A percentile compares a stretch with the other conserved stretches of the same genome.
phyloP scores from a whole-genome alignment of 2,113 vertebrate genomes.

The Eptatretus burgeri region DNA sequence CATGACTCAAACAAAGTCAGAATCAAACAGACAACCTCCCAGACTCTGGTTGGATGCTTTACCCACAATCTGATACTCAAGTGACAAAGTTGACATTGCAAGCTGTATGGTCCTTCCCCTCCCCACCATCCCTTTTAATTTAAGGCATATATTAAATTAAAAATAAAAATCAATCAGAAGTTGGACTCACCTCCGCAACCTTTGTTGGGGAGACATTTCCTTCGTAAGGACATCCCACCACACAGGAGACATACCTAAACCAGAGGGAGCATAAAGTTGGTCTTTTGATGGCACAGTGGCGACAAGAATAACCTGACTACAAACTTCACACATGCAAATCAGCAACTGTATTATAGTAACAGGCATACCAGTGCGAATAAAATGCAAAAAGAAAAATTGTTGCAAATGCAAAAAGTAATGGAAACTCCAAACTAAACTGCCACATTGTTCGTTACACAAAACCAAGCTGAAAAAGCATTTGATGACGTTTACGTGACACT shows the following conservation, averaged over 20 bases:
- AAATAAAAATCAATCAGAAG: background rate
- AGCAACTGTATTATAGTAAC: background rate
- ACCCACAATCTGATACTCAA: background rate
- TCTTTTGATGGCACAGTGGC: background rate
- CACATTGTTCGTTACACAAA: too few species aligned
- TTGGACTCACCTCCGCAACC: constrained; percentile 51
- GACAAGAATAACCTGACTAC: background rate
- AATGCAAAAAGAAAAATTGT: too few species aligned
- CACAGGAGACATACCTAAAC: constrained; percentile 62
- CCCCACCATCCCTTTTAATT: background rate
- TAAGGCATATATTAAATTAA: background rate
- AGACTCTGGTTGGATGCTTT: too few species aligned
- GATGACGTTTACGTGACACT: too few species aligned
- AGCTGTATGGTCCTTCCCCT: background rate
- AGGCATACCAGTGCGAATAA: too few species aligned
- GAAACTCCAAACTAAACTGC: too few species aligned
- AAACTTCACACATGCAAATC: background rate
- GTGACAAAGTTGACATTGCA: background rate
- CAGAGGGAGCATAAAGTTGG: too few species aligned
- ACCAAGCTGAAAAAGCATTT: too few species aligned
- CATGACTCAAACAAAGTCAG: background rate
- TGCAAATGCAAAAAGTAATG: too few species aligned
- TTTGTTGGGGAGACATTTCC: constrained; percentile 52
- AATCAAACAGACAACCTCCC: too few species aligned
- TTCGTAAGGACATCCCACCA: constrained; percentile 79